Base-by-base conservation (phyloP, 2,888 invertebrate species). In the Dynastes hyllus region DNA sequence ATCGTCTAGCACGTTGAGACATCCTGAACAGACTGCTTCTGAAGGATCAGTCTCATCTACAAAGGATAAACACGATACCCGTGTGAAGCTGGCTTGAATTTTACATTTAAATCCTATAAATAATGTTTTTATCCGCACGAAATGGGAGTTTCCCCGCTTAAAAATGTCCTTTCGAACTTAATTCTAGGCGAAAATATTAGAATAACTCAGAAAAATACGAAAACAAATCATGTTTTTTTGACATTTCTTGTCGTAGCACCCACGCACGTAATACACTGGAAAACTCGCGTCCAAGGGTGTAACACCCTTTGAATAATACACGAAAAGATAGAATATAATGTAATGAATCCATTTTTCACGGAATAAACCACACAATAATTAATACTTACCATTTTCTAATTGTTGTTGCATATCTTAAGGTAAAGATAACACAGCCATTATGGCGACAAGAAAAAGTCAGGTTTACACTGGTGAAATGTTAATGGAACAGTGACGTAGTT, bases 1-100 rank as follows among this genome's bases (percentile, higher is more conserved):
- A 83, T 94, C 93, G 16, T 94, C 93, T 55, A 95, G 91, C 70
- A 92, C 90, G 66, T 95, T 95, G 82, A 95, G 89, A 88, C 95
- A 95, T 76, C 95, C 94, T 32, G 95, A 93, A 87, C 95, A 95
- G 79, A 90, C 87, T 75, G 85, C 81, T 78, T 84, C 84, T 13
- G 84, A 81, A 70, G 82, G 81, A 69, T 84, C 85, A 63, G 82
- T 79, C 75, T 84, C 85, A 83, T 83, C 85, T 77, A 73, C n/a
- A 77, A 32, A 63, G 27, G 27, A 61, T 61, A n/a, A 2, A 55
- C 1, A 29, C 27, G 27, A 32, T 32, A 27, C 67, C 53, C 37
- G 77, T 79, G 79, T 81, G 71, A 81, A 79, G 45, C 61, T 32
- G 77, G 32, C 81, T 80, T 80, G 50, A 69, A n/a, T 50, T 37